phyloP scores from a whole-genome alignment of 2,888 invertebrate genomes.

The Heliconius ethilla region DNA sequence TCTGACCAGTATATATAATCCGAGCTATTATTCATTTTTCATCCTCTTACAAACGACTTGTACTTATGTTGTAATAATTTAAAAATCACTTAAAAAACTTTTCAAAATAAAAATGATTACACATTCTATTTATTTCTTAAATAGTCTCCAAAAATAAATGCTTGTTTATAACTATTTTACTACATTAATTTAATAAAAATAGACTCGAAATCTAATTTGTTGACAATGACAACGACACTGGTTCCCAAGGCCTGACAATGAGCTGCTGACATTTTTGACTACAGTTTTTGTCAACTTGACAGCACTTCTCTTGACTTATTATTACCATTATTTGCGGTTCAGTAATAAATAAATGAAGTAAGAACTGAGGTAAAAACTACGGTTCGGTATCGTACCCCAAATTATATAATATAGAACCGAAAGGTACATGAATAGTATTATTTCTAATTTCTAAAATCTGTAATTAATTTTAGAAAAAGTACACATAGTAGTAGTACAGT shows the following conservation, averaged over 20 bases:
- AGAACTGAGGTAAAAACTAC: too few species aligned
- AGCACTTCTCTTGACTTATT: not conserved
- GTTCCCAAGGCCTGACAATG: not conserved
- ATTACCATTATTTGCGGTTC: too few species aligned
- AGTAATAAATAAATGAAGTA: too few species aligned
- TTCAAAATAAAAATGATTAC: not conserved
- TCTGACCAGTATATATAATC: conserved; percentile 73
- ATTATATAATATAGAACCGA: too few species aligned
- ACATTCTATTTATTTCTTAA: conserved; percentile 5
- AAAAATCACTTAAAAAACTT: conserved; percentile 1
- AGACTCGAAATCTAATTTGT: conserved; percentile 32
- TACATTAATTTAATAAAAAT: conserved; percentile 38
- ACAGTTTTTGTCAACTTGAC: conserved; percentile 3
- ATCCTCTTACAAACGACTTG: conserved; percentile 47
- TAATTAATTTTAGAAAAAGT: too few species aligned
- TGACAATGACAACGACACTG: conserved; percentile 32
- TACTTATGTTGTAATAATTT: conserved; percentile 22
- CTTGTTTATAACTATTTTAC: not conserved
- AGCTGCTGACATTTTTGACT: not conserved
- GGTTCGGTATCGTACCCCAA: too few species aligned
- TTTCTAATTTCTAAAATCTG: too few species aligned
- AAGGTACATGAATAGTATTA: too few species aligned
- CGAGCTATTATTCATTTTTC: conserved; percentile 77
- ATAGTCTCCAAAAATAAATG: not conserved
- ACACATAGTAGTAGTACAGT: too few species aligned